A percentile compares a stretch with the other conserved stretches of the same genome.
These are phyloP conservation scores for Drosophila arizonae DNA, from an alignment of 1,140 invertebrate genomes.

Conservation along the genomic window DNA sequence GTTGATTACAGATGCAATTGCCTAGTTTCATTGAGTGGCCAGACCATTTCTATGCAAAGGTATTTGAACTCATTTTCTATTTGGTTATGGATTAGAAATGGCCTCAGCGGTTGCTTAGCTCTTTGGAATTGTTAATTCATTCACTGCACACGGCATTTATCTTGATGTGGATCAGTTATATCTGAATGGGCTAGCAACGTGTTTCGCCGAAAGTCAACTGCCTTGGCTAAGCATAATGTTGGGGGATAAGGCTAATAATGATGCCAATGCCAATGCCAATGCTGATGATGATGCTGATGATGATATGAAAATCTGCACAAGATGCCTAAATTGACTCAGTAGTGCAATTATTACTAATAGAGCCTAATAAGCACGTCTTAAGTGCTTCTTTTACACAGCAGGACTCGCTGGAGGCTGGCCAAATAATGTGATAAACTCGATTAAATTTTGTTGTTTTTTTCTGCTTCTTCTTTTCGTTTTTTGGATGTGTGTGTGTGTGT, in stretches of 20 bases:
- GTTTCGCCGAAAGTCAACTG: slow-evolving; percentile 12
- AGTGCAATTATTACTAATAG: slow-evolving; percentile 80
- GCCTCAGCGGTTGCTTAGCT: neutral
- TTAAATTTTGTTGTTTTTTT: slow-evolving; percentile 55
- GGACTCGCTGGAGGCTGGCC: slow-evolving; percentile 24
- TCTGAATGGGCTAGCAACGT: slow-evolving; percentile 13
- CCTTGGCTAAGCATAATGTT: neutral
- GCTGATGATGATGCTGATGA: neutral
- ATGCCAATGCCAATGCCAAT: neutral
- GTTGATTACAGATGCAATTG: slow-evolving; percentile 17
- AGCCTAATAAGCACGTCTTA: slow-evolving; percentile 75
- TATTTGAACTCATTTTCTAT: neutral
- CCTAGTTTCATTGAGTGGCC: neutral
- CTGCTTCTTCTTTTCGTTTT: too few relatives aligned
- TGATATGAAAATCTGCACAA: slow-evolving; percentile 40
- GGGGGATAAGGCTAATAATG: slow-evolving; percentile 24
- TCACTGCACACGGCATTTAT: neutral
- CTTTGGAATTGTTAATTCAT: neutral
- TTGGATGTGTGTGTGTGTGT: too few relatives aligned
- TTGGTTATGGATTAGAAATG: too few relatives aligned
- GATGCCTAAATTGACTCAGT: slow-evolving; percentile 75
- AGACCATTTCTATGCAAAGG: neutral
- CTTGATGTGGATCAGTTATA: slow-evolving; percentile 9
- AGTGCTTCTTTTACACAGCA: slow-evolving; percentile 46
- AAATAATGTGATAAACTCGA: slow-evolving; percentile 76